Base-by-base conservation (phyloP, 2,113 vertebrate genomes). In the Cynocephalus volans region DNA sequence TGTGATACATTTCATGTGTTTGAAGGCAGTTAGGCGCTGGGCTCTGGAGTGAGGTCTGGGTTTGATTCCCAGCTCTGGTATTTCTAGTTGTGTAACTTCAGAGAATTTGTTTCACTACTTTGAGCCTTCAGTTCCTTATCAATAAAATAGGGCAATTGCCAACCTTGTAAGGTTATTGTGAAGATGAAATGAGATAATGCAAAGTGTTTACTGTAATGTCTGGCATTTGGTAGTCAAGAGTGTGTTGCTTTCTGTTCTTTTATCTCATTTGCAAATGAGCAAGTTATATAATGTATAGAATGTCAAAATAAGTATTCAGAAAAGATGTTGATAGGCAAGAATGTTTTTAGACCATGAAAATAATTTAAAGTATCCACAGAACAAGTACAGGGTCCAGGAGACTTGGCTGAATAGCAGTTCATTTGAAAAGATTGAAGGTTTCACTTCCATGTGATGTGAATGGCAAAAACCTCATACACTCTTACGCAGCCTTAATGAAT, bases 241-340 rank as follows among this genome's bases (percentile, higher is more conserved):
- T 45, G 17, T 70, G 45, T 33, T 52, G n/a, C 77, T 76, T 84
- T 96, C 75, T 90, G 31, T 81, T 52, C 64, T 3, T 90, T 48
- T 28, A 65, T 87, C 76, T 93, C n/a, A 12, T 86, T 62, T 84
- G 52, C 15, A 60, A 36, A 28, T 65, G 56, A 54, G 33, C 45
- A 84, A 84, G 76, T 64, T 31, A 90, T 7, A 19, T 24, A 72
- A 58, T 8, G 11, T 36, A 4, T 84, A 72, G 82, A 86, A 69
- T 90, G 60, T 96, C 33, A 88, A 88, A 84, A 60, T 70, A 79
- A 97, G 48, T 33, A 60, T 70, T 86, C 52, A 69, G 12, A 69
- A 54, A 82, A 72, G 80, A 58, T 60, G 9, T 28, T 58, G 83
- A 62, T 75, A 31, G 45, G 65, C 31, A 80, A 11, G 19, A 75